Evolutionary conservation across 2,888 invertebrate species (phyloP).

Genomic region (Diaperis boleti): DNA sequence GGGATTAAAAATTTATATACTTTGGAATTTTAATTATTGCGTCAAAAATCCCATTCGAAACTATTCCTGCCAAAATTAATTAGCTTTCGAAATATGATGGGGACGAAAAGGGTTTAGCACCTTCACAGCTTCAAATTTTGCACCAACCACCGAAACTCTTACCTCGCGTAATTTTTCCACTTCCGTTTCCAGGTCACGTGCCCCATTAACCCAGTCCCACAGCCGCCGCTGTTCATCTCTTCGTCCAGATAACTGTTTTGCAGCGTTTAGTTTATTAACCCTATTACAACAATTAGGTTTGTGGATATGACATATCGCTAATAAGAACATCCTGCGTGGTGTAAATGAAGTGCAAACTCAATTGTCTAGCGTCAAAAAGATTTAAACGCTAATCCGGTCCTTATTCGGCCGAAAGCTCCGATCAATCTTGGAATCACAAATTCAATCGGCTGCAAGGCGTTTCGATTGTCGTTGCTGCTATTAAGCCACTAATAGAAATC

Average conservation of each 20-base stretch:
- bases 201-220: background rate
- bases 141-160: too few relatives aligned
- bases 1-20: too few relatives aligned
- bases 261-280: constrained; percentile 56
- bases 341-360: constrained; percentile 59
- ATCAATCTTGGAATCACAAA: constrained; percentile 20
- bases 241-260: constrained; percentile 45
- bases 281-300: constrained; percentile 56
- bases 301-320: constrained; percentile 55
- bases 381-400: constrained; percentile 46
- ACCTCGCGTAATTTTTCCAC: background rate
- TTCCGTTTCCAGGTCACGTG: background rate
- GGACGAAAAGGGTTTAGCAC: too few relatives aligned
- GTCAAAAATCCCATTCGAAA: too few relatives aligned
- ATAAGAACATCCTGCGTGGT: constrained; percentile 60
- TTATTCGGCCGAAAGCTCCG: background rate
- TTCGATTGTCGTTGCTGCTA: constrained; percentile 39
- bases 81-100: too few relatives aligned
- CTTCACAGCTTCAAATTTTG: too few relatives aligned
- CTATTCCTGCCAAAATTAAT: too few relatives aligned
- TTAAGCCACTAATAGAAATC: constrained; percentile 51
- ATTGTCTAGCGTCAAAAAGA: constrained; percentile 59
- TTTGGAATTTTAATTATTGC: too few relatives aligned
- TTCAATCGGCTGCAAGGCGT: constrained; percentile 24
- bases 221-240: constrained; percentile 18